phyloP scores from a whole-genome alignment of 2,888 invertebrate species.

The Flexamia atlantica region DNA sequence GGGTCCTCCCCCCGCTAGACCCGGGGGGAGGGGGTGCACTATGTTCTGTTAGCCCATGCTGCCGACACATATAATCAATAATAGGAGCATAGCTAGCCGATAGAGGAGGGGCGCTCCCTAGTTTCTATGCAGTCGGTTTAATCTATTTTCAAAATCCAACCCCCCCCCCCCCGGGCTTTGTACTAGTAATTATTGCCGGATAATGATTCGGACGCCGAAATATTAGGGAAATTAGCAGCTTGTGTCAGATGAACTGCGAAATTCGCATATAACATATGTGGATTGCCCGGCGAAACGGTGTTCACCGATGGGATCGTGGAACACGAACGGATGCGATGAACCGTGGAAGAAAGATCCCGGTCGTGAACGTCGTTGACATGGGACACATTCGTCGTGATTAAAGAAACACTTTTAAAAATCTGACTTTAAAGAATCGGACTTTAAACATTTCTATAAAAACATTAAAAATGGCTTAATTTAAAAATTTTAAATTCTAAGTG shows the following conservation, averaged over 20 bases:
- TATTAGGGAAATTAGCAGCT: slow-evolving; percentile 43
- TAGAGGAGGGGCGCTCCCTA: slow-evolving; percentile 45
- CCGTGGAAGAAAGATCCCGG: neutral
- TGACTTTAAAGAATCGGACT: too few relatives aligned
- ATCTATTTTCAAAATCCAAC: slow-evolving; percentile 54
- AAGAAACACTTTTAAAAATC: too few relatives aligned
- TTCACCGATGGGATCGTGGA: neutral
- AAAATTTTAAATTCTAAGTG: too few relatives aligned
- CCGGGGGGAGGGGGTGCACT: slow-evolving; percentile 30
- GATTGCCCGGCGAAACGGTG: neutral
- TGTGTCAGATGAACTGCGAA: slow-evolving; percentile 35
- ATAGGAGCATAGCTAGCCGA: slow-evolving; percentile 62
- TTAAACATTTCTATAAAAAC: too few relatives aligned
- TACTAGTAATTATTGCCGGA: slow-evolving; percentile 33
- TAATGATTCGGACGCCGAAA: slow-evolving; percentile 27
- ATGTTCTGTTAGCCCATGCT: slow-evolving; percentile 57
- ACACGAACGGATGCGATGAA: slow-evolving; percentile 13
- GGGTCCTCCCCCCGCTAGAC: slow-evolving; percentile 53
- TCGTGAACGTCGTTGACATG: neutral
- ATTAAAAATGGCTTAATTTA: too few relatives aligned
- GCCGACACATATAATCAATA: slow-evolving; percentile 62
- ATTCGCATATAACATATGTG: slow-evolving; percentile 29
- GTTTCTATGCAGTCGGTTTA: slow-evolving; percentile 48
- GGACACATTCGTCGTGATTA: too few relatives aligned
- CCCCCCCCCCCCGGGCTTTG: neutral